Conservation (phyloP, 1,140 invertebrate species). For the silkworm (Bombyx mori) region ASM3026992v2 NC_085129.1:7920501-7921000, state of each 20-base stretch:
- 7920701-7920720: slow-evolving; percentile 46
- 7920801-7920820: slow-evolving; percentile 61
- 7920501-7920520: slow-evolving; percentile 21
- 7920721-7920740: slow-evolving; percentile 40
- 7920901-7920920: slow-evolving; percentile 11
- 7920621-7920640: slow-evolving; percentile 23
- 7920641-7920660: slow-evolving; percentile 44
- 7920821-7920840: slow-evolving; percentile 67
- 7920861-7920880: slow-evolving; percentile 43
- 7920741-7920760: slow-evolving; percentile 61
- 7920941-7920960: slow-evolving; percentile 9
- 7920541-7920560: slow-evolving; percentile 29
- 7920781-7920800: slow-evolving; percentile 34
- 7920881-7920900: slow-evolving; percentile 30
- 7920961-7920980: slow-evolving; percentile 28
- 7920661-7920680: slow-evolving; percentile 37
- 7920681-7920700: slow-evolving; percentile 35
- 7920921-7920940: slow-evolving; percentile 10
- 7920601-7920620: slow-evolving; percentile 50
- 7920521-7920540: slow-evolving; percentile 45
- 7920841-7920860: slow-evolving; percentile 51
- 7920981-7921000: slow-evolving; percentile 20
- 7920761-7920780: slow-evolving; percentile 43
- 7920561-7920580: slow-evolving; percentile 31
- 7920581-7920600: slow-evolving; percentile 42